Evolutionary conservation across 2,797 vertebrate species (phyloP).

Genomic region (Ceyx erithaca): DNA sequence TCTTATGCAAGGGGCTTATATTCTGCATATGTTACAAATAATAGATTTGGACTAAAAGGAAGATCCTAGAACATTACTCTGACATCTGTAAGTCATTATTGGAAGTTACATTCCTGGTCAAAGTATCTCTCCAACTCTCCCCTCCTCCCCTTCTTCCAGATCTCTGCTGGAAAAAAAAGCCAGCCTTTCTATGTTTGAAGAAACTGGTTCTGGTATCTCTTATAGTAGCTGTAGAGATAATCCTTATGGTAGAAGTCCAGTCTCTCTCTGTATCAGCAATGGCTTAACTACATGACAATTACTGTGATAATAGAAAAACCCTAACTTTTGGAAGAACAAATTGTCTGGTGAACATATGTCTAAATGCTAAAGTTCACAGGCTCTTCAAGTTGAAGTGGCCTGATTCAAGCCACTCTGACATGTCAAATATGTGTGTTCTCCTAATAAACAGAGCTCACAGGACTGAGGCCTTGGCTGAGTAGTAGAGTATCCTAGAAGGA

Average conservation of each 20-base stretch:
- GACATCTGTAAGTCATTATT: slow-evolving; percentile 55
- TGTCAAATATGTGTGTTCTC: not conserved
- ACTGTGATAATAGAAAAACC: not conserved
- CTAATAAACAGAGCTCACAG: not conserved
- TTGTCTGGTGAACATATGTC: not conserved
- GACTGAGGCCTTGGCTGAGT: not conserved
- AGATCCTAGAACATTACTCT: slow-evolving; percentile 12
- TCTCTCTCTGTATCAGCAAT: not conserved
- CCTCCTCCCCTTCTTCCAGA: not conserved
- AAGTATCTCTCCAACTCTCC: slow-evolving; percentile 8
- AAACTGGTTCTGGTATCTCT: slow-evolving; percentile 1
- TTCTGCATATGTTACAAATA: slow-evolving; percentile 44
- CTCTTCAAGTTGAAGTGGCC: not conserved
- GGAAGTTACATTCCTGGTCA: slow-evolving; percentile 17
- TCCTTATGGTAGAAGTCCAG: not conserved
- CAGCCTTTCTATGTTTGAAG: not conserved
- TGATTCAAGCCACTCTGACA: not conserved
- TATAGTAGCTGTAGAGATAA: not conserved
- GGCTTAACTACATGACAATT: not conserved
- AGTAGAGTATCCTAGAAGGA: not conserved
- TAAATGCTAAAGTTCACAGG: not conserved
- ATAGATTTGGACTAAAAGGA: slow-evolving; percentile 26
- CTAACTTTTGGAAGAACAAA: not conserved
- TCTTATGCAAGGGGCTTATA: not conserved
- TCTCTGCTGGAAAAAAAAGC: not conserved